These are phyloP conservation scores for Drosophila affinis DNA, from an alignment of 2,888 invertebrate species.

Conservation along the genomic window DNA sequence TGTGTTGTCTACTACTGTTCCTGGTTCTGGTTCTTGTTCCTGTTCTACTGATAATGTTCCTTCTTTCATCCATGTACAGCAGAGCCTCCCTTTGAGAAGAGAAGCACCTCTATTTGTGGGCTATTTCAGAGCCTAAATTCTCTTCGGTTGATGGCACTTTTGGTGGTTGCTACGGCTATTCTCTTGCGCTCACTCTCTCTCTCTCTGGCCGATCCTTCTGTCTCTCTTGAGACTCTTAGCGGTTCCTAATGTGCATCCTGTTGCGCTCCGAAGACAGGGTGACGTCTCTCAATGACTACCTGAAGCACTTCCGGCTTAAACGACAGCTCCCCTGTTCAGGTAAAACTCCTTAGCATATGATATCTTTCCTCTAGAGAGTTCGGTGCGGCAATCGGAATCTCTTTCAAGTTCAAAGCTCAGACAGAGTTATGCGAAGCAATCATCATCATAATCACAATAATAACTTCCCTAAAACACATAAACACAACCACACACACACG, in stretches of 20 bases:
- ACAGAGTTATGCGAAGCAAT: constrained; percentile 50
- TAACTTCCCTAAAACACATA: constrained; percentile 33
- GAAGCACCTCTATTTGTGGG: neutral
- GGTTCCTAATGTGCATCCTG: constrained; percentile 76
- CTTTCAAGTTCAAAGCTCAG: constrained; percentile 68
- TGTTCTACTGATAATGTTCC: neutral
- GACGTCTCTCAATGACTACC: constrained; percentile 55
- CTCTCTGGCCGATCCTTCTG: constrained; percentile 20
- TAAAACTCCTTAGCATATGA: constrained; percentile 43
- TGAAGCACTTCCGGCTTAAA: constrained; percentile 67
- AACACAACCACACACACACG: neutral
- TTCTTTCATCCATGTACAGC: neutral
- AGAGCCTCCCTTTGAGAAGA: neutral
- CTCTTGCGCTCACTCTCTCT: neutral
- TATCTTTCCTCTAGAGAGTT: neutral
- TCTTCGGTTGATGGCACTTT: neutral
- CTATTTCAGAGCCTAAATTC: neutral
- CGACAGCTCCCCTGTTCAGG: neutral
- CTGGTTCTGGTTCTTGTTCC: constrained; percentile 3
- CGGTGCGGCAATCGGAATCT: constrained; percentile 24
- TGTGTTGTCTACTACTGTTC: constrained; percentile 12
- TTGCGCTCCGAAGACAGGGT: constrained; percentile 52
- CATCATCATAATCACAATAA: constrained; percentile 61
- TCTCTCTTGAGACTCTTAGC: constrained; percentile 59
- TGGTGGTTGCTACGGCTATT: neutral